Evolutionary conservation across 2,888 invertebrate genomes (phyloP).

Genomic region (Palloptera scutellata): DNA sequence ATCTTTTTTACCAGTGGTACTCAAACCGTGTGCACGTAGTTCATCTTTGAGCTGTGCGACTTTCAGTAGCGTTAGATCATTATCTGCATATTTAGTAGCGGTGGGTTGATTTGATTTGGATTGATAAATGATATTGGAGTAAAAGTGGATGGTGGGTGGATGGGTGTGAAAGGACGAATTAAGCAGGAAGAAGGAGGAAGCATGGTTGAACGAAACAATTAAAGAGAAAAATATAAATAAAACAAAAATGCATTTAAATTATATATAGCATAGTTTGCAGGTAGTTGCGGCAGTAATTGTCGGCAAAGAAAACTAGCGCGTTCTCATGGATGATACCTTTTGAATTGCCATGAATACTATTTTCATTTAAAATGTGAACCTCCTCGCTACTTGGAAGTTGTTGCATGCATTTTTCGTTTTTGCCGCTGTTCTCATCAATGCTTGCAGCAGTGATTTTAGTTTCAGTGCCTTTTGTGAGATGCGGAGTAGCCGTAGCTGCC

Average conservation of each 20-base stretch:
- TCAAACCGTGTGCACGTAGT: conserved; percentile 49
- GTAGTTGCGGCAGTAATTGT: neutral
- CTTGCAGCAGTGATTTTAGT: neutral
- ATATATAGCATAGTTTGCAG: no score
- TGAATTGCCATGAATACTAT: no score
- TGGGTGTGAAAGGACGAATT: neutral
- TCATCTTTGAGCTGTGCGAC: conserved; percentile 48
- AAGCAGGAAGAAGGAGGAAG: neutral
- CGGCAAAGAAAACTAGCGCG: conserved; percentile 11
- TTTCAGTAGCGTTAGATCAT: conserved; percentile 42
- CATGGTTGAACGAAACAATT: neutral
- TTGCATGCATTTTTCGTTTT: no score
- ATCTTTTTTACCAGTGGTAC: conserved; percentile 49
- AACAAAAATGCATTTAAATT: conserved; percentile 22
- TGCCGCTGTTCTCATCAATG: neutral
- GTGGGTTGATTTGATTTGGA: neutral
- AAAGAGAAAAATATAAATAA: conserved; percentile 40
- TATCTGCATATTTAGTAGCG: conserved; percentile 18
- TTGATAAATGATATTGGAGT: neutral
- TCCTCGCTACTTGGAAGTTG: no score
- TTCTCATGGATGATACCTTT: neutral
- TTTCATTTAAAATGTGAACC: no score
- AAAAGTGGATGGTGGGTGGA: neutral
- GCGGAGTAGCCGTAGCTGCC: neutral
- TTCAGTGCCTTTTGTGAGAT: no score